Evolutionary conservation across 2,797 vertebrate genomes (phyloP).

Genomic region (Channa striata): DNA sequence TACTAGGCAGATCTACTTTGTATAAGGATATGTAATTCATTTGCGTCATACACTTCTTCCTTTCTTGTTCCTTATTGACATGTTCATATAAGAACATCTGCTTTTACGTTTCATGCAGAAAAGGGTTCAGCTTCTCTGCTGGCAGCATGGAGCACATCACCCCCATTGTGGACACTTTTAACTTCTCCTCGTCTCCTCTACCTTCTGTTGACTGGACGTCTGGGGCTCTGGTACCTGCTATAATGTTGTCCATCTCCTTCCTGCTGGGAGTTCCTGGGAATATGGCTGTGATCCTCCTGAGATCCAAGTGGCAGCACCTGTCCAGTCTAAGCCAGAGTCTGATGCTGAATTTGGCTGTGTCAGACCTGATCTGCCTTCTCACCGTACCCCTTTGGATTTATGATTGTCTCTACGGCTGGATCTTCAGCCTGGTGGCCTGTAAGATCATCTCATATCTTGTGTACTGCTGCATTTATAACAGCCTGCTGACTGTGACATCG

Average conservation of each 20-base stretch:
- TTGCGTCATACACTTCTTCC: too few relatives aligned
- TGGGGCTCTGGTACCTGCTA: fast-evolving
- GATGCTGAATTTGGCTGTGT: slow-evolving; percentile 71
- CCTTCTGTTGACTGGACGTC: too few relatives aligned
- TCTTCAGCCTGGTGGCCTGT: too few relatives aligned
- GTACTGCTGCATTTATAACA: too few relatives aligned
- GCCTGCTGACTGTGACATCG: too few relatives aligned
- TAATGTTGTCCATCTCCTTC: slow-evolving; percentile 47
- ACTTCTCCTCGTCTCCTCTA: too few relatives aligned
- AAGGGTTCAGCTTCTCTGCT: background rate
- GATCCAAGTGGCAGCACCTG: slow-evolving; percentile 45
- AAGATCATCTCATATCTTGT: too few relatives aligned
- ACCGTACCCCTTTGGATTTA: slow-evolving; percentile 67
- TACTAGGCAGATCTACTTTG: too few relatives aligned
- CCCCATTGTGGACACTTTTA: background rate
- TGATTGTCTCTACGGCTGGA: slow-evolving; percentile 44
- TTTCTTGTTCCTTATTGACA: slow-evolving; percentile 5
- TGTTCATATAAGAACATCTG: background rate
- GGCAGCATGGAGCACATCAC: slow-evolving; percentile 30
- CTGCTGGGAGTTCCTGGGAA: slow-evolving; percentile 73
- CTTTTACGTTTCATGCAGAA: too few relatives aligned
- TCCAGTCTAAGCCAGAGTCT: slow-evolving; percentile 58
- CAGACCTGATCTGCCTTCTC: slow-evolving; percentile 68
- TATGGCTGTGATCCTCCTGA: slow-evolving; percentile 49
- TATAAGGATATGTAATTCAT: too few relatives aligned